phyloP scores from a whole-genome alignment of 2,113 vertebrate genomes.

The Gymnobelideus leadbeateri region DNA sequence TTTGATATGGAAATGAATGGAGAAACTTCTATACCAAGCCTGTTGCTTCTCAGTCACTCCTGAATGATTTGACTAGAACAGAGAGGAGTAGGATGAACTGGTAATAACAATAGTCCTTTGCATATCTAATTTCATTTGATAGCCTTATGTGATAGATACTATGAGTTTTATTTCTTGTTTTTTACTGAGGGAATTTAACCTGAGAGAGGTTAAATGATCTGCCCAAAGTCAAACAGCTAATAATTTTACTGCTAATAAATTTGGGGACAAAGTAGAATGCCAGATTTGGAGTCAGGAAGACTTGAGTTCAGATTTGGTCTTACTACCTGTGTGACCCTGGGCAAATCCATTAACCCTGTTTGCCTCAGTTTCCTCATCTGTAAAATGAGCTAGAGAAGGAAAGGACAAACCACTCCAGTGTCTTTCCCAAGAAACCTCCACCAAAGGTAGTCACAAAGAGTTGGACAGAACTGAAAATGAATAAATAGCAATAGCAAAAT shows the following conservation, averaged over 20 bases:
- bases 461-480: neutral
- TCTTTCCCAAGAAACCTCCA: neutral
- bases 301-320: neutral
- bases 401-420: neutral
- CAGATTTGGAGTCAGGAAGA: neutral
- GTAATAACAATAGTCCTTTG: neutral
- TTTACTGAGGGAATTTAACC: neutral
- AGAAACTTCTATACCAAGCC: neutral
- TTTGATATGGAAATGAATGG: too few species aligned
- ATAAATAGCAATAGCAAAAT: neutral
- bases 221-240: too few species aligned
- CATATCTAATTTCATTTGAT: neutral
- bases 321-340: too few species aligned
- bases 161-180: neutral
- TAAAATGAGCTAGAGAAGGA: neutral
- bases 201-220: neutral
- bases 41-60: neutral
- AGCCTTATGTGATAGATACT: neutral
- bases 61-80: neutral
- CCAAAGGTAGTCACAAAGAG: neutral
- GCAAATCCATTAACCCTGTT: too few species aligned
- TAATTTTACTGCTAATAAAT: neutral
- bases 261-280: neutral
- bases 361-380: too few species aligned
- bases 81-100: neutral